These are phyloP conservation scores for Drosophila peninsularis DNA, from an alignment of 2,888 invertebrate genomes.

Conservation along the genomic window DNA sequence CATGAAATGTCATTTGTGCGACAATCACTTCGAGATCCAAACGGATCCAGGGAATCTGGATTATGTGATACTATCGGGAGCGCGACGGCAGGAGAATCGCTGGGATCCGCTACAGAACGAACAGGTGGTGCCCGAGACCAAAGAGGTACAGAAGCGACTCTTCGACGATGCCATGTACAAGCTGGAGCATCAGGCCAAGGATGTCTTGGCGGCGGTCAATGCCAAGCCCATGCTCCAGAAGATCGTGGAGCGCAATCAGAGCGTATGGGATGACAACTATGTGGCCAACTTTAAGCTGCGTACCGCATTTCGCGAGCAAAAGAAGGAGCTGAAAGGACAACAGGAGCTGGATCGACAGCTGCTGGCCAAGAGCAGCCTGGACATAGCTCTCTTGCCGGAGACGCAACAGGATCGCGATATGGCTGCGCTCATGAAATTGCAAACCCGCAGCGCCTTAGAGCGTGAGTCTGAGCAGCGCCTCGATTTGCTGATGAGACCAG, in stretches of 20 bases:
- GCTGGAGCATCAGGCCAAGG: conserved; percentile 95
- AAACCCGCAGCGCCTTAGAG: conserved; percentile 88
- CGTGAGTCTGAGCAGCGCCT: conserved; percentile 85
- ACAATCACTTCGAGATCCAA: conserved; percentile 98
- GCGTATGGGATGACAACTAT: conserved; percentile 96
- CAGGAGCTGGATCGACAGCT: conserved; percentile 89
- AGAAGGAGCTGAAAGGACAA: conserved; percentile 90
- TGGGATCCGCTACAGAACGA: conserved; percentile 99
- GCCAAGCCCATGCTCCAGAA: conserved; percentile 90
- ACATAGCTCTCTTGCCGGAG: conserved; percentile 92
- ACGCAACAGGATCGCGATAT: conserved; percentile 91
- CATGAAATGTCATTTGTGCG: conserved; percentile 99
- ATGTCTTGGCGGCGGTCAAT: conserved; percentile 89
- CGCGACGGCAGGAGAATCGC: conserved; percentile 97
- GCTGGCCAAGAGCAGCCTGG: conserved; percentile 90
- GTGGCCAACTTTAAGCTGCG: conserved; percentile 94
- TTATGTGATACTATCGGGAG: conserved; percentile 97
- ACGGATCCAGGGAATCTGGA: conserved; percentile 99
- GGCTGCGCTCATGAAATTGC: conserved; percentile 90
- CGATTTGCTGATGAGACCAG: conserved; percentile 86
- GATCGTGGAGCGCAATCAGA: conserved; percentile 91
- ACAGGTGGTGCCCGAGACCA: conserved; percentile 96
- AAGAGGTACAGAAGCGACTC: conserved; percentile 93
- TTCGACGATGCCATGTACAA: conserved; percentile 99
- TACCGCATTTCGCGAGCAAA: conserved; percentile 90